Evolutionary conservation across 2,888 invertebrate genomes (phyloP), one percentile per base, ranked within the genome.

Genomic region (Pammene aurita): DNA sequence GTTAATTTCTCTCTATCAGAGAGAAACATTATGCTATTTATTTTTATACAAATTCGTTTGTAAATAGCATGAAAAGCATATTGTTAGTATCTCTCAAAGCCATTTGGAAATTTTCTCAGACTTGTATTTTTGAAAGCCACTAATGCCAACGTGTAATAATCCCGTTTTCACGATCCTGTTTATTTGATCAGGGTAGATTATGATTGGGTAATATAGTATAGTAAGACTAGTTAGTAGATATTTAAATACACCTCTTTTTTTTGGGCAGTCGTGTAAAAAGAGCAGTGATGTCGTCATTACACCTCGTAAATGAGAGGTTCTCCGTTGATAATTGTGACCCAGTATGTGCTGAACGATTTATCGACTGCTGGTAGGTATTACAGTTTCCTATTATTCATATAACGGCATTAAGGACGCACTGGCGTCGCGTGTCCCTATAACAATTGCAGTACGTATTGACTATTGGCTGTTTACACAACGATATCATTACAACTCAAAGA

Each of bases 301-400:
- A 18, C 38, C 7, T 50, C 41, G 57, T 34, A 26, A 66, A 26
- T 4, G 10, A 38, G 18, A 46, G 26, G 34, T 50, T 34, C 42
- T 16, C 35, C 7, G 66, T 52, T 66, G 34, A 52, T 58, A 42
- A 38, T 52, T 48, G 34, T 58, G 58, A 58, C 41, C 50, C 11
- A 50, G 9, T 52, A 34, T 50, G 34, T 52, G 42, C n/a, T n/a
- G 42, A 9, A 50, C 38, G 18, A 48, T 60, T 44, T 60, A 66
- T 52, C 58, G 66, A 66, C 16, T 14, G 4, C 34, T 58, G 42
- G 41, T 34, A 52, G 26, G 41, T 66, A 65, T 65, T 56, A 50
- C 48, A 58, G 50, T 52, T 66, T 52, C 26, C 42, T 41, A 58
- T 58, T 50, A 50, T 58, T 66, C 52, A 48, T 14, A 50, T 57